Evolutionary conservation across 2,888 invertebrate genomes (phyloP).

Genomic region (Lypha dubia): DNA sequence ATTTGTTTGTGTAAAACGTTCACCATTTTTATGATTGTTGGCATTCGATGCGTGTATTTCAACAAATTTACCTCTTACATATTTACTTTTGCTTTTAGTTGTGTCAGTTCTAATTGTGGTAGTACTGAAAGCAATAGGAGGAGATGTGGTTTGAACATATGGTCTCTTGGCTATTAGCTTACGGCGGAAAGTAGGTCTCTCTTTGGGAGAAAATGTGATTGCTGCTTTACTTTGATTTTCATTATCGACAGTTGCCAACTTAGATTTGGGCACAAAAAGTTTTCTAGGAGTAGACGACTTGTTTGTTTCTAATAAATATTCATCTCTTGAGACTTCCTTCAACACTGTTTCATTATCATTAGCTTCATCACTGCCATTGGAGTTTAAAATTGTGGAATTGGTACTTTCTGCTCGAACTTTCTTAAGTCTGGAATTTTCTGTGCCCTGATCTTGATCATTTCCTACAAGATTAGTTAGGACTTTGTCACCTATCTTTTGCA

Average conservation of each 20-base stretch:
- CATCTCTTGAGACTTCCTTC: slow-evolving; percentile 13
- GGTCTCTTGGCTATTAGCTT: slow-evolving; percentile 79
- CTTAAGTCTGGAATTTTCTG: slow-evolving; percentile 76
- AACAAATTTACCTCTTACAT: slow-evolving; percentile 77
- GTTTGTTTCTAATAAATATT: slow-evolving; percentile 25
- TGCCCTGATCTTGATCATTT: slow-evolving; percentile 74
- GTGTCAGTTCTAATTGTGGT: slow-evolving; percentile 66
- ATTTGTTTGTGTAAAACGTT: slow-evolving; percentile 76
- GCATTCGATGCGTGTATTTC: slow-evolving; percentile 77
- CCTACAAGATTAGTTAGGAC: slow-evolving; percentile 75
- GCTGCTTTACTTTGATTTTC: slow-evolving; percentile 19
- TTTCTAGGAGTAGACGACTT: slow-evolving; percentile 42
- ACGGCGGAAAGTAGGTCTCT: slow-evolving; percentile 76
- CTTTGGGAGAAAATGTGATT: slow-evolving; percentile 46
- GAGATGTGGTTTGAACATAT: slow-evolving; percentile 74
- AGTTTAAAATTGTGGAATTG: neutral
- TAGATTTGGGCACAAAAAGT: slow-evolving; percentile 49
- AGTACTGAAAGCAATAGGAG: slow-evolving; percentile 58
- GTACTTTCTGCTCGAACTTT: slow-evolving; percentile 75
- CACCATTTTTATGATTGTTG: slow-evolving; percentile 74
- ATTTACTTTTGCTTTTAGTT: slow-evolving; percentile 75
- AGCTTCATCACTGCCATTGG: slow-evolving; percentile 18
- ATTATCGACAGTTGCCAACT: slow-evolving; percentile 19
- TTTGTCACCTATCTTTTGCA: slow-evolving; percentile 76
- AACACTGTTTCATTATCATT: slow-evolving; percentile 20